Evolutionary conservation across 2,113 vertebrate species (phyloP).

Genomic region (Syrmaticus mikado): DNA sequence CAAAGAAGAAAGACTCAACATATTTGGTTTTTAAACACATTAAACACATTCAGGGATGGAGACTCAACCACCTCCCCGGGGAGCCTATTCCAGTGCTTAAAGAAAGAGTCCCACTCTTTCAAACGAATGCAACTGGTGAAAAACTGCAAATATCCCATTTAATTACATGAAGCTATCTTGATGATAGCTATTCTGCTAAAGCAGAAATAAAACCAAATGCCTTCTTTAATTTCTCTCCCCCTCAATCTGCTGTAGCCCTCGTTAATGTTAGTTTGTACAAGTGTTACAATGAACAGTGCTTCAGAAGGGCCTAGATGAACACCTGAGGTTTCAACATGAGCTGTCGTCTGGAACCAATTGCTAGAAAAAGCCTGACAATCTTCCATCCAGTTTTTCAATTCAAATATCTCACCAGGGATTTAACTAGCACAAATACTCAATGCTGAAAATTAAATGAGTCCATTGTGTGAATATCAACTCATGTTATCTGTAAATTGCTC

Average conservation of each 20-base stretch:
- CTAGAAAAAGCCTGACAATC: background rate
- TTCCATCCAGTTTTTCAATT: background rate
- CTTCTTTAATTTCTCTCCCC: background rate
- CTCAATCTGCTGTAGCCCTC: background rate
- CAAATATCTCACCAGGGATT: slow-evolving; percentile 6
- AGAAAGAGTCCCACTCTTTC: background rate
- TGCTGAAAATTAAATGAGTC: slow-evolving; percentile 34
- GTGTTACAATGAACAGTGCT: background rate
- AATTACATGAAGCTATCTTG: background rate
- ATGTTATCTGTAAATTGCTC: background rate
- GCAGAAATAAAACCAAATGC: background rate
- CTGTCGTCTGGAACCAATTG: background rate
- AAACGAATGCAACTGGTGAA: background rate
- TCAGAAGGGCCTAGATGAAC: background rate
- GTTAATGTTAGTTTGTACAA: background rate
- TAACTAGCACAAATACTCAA: background rate
- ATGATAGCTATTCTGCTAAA: no score
- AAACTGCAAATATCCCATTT: background rate
- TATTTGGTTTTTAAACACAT: background rate
- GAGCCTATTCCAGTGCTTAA: no score
- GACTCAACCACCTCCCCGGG: no score
- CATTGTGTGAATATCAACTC: slow-evolving; percentile 17
- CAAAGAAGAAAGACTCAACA: slow-evolving; percentile 24
- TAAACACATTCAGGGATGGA: no score
- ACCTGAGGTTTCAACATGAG: background rate